Conservation (phyloP, 2,888 invertebrate genomes). For the Lapara coniferarum region DNA sequence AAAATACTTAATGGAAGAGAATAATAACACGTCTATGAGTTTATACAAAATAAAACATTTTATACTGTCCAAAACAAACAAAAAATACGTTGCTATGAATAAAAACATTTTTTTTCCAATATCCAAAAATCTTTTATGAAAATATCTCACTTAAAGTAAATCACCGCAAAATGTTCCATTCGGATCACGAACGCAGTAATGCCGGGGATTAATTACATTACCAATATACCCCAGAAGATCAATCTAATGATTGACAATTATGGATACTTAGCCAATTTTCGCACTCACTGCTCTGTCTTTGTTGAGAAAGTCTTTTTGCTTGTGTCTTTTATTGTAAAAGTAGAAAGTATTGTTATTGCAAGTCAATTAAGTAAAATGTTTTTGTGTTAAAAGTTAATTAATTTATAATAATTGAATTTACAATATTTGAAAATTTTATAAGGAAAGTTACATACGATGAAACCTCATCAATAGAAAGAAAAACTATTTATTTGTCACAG, state of each 20-base stretch:
- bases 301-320: not conserved
- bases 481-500: no score
- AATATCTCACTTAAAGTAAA: slow-evolving; percentile 22
- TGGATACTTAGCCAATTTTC: slow-evolving; percentile 29
- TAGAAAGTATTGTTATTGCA: not conserved
- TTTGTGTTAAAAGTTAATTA: no score
- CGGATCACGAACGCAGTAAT: slow-evolving; percentile 37
- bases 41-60: no score
- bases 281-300: not conserved
- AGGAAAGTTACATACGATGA: no score
- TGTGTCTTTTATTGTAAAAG: not conserved
- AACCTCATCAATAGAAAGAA: no score
- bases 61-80: no score
- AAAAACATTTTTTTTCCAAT: not conserved
- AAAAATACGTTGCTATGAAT: no score
- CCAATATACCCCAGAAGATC: slow-evolving; percentile 44
- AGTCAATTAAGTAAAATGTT: no score
- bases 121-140: not conserved
- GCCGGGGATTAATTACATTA: slow-evolving; percentile 43
- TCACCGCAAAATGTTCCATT: slow-evolving; percentile 35
- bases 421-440: no score
- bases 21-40: no score
- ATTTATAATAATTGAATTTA: no score
- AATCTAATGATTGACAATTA: slow-evolving; percentile 41
- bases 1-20: no score